Percentiles rank a stretch among this genome's conserved stretches.
Evolutionary conservation across 2,888 invertebrate species (phyloP).

Genomic region (Nesidiocoris tenuis): DNA sequence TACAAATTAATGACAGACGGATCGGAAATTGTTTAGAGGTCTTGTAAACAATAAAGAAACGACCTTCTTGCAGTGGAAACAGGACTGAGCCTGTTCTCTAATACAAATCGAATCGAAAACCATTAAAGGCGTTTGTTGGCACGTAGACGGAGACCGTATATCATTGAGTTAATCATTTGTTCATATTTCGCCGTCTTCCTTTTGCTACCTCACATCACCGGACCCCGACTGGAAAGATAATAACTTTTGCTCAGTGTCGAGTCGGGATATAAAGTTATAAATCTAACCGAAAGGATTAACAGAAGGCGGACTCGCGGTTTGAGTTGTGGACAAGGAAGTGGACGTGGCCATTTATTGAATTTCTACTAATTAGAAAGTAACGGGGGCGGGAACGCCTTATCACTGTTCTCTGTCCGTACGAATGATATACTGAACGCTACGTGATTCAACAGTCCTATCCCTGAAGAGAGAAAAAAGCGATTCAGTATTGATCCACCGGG

Average conservation of each 20-base stretch:
- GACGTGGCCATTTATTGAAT: conserved; percentile 35
- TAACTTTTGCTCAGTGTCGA: conserved; percentile 17
- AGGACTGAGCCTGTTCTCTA: too few species aligned
- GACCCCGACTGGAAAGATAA: conserved; percentile 30
- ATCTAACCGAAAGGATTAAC: conserved; percentile 17
- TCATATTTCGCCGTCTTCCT: conserved; percentile 26
- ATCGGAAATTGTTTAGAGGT: too few species aligned
- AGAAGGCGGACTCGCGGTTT: neutral
- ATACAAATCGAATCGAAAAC: conserved; percentile 36
- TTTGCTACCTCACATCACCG: conserved; percentile 9
- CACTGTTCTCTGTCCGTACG: neutral
- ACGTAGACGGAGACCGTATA: conserved; percentile 13
- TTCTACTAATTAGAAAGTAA: conserved; percentile 41
- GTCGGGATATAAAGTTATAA: conserved; percentile 30
- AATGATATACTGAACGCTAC: conserved; percentile 28
- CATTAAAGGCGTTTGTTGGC: conserved; percentile 24
- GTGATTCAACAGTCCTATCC: too few species aligned
- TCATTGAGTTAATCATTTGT: conserved; percentile 36
- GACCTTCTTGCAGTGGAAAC: too few species aligned
- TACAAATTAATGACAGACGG: too few species aligned
- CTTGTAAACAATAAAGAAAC: too few species aligned
- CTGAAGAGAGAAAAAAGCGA: too few species aligned
- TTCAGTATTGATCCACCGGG: too few species aligned
- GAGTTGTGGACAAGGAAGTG: conserved; percentile 1
- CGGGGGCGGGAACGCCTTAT: conserved; percentile 30